Percentiles rank a stretch among this genome's conserved stretches.
Conservation (phyloP, 2,888 invertebrate genomes). For the Matsumyia berberina region DNA sequence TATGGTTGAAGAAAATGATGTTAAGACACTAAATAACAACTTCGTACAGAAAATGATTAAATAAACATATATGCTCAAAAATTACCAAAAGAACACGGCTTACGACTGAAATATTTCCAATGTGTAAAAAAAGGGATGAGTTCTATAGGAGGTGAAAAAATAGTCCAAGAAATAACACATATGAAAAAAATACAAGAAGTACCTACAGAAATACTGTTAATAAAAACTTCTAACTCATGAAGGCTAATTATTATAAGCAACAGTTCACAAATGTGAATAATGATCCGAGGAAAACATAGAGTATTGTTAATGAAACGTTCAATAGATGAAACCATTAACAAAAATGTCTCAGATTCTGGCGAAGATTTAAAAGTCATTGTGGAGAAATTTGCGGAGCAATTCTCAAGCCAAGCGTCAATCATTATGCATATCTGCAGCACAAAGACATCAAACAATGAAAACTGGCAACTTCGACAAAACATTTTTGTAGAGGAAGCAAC, state of each 20-base stretch:
- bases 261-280: neutral
- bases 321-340: constrained; percentile 22
- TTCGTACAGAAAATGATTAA: too few species aligned
- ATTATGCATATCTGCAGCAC: constrained; percentile 2
- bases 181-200: neutral
- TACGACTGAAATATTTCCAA: too few species aligned
- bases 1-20: too few species aligned
- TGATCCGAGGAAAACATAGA: neutral
- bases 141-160: too few species aligned
- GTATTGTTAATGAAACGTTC: neutral
- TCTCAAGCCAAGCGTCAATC: constrained; percentile 3
- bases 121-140: neutral
- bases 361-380: constrained; percentile 3
- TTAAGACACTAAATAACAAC: too few species aligned
- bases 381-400: constrained; percentile 22
- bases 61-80: too few species aligned
- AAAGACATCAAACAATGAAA: constrained; percentile 4
- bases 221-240: neutral
- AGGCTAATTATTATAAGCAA: neutral
- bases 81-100: too few species aligned
- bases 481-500: constrained; percentile 18
- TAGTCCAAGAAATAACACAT: neutral
- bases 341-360: neutral
- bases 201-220: neutral
- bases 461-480: constrained; percentile 7